phyloP scores from a whole-genome alignment of 2,797 vertebrate genomes.

The Menidia menidia region DNA sequence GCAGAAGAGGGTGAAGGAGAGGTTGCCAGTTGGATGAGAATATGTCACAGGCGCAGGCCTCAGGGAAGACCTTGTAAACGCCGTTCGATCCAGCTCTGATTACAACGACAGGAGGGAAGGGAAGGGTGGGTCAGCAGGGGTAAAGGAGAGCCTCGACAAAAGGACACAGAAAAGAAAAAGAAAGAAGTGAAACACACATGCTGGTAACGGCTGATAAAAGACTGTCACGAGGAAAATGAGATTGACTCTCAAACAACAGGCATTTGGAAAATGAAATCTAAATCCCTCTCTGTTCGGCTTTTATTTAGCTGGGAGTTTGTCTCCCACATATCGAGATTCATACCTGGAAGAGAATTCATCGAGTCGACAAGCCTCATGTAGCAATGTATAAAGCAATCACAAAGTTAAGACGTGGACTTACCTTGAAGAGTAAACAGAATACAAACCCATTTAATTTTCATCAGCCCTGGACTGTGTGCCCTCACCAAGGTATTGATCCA shows the following conservation, averaged over 20 bases:
- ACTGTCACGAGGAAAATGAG: conserved; percentile 12
- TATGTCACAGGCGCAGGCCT: conserved; percentile 61
- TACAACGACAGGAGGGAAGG: conserved; percentile 51
- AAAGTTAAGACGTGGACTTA: conserved; percentile 56
- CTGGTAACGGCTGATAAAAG: conserved; percentile 34
- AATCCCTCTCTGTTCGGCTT: conserved; percentile 21
- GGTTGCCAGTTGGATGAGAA: conserved; percentile 65
- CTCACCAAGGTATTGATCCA: conserved; percentile 53
- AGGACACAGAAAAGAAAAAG: conserved; percentile 30
- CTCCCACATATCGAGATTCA: conserved; percentile 21
- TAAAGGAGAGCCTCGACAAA: not conserved
- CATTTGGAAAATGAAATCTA: conserved; percentile 18
- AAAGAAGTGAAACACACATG: conserved; percentile 19
- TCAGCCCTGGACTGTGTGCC: conserved; percentile 9
- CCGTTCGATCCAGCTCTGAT: conserved; percentile 73
- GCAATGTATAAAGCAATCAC: conserved; percentile 45
- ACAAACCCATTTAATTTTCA: conserved; percentile 56
- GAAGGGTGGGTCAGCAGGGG: no score
- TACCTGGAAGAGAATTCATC: conserved; percentile 45
- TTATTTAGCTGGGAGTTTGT: conserved; percentile 20
- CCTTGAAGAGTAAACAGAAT: conserved; percentile 43
- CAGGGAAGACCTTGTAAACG: conserved; percentile 69
- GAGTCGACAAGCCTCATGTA: conserved; percentile 16
- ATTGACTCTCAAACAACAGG: conserved; percentile 22
- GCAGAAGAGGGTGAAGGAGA: conserved; percentile 35